Base-by-base conservation (phyloP, 2,888 invertebrate genomes). In the Dioctria rufipes region DNA sequence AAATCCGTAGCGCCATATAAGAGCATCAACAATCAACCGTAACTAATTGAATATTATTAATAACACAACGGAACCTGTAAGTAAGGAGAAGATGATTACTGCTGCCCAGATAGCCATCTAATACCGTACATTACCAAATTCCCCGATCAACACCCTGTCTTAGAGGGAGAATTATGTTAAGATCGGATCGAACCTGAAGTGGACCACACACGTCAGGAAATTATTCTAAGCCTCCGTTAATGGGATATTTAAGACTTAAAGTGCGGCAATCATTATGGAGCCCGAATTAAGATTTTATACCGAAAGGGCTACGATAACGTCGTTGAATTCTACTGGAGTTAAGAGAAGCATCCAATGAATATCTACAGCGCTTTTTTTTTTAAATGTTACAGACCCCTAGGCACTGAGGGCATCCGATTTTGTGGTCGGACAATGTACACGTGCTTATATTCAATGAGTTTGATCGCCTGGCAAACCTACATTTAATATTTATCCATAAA, bases 11-110 rank as follows among this genome's bases (percentile, higher is more conserved):
- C 78, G 78, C 42, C 66, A 51, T 51, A 54, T 66, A 51, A 66
- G 11, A 77, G 77, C 63, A 25, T 25, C 25, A 49, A 46, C 46
- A 77, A 77, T 63, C 39, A 6, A n/a, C 66, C 78, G 66, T 78
- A 66, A 66, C 66, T 78, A 66, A 78, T 78, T 66, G 78, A 66
- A 78, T 78, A 78, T 66, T 78, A 78, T 78, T 78, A 78, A 78
- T 78, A 78, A 66, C 37, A 61, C 25, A 42, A 49, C 42, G 42
- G 49, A 78, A 66, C 42, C 66, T n/a, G 66, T 40, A 63, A 54
- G 25, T 39, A 49, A 78, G 42, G 54, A 51, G 66, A 54, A 42
- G 51, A 66, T 66, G 66, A 66, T 54, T 46, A 49, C 51, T 51
- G 25, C 25, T 25, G 66, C 42, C 25, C 40, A 63, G 78, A 78